Base-by-base conservation (phyloP, 2,113 vertebrate species). In the Pungitius pungitius region DNA sequence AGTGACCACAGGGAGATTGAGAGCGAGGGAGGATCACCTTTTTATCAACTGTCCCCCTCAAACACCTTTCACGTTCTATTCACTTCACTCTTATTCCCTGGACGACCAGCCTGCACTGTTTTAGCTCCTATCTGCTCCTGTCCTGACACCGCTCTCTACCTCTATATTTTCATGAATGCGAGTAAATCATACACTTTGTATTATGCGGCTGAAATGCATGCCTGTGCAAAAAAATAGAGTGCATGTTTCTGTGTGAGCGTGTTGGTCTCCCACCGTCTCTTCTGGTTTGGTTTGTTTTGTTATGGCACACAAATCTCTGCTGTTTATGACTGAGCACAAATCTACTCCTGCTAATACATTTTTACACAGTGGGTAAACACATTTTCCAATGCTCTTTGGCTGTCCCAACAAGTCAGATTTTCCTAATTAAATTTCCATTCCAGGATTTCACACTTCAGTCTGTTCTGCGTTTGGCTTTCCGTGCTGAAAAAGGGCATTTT, bases 81-180 rank as follows among this genome's bases (percentile, higher is more conserved):
- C 88, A 80, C 73, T 89, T 93, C n/a, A n/a, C n/a, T 86, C 26
- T n/a, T 69, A 86, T 91, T 93, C 90, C 86, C 85, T 81, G 88
- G 85, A 75, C 89, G 87, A 88, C 45, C 75, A 66, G 80, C 49
- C 75, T 8, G 65, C 67, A 42, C 84, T 80, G 68, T 77, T 80
- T 80, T 79, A 73, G 67, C 81, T 85, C 62, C 27, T 65, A 66
- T 66, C 49, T 5, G 13, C 60, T 24, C 20, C 30, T 17, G 1
- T 63, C 56, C 56, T 49, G 20, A 59, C 33, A 62, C 56, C 72
- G 63, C 67, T 55, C 27, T 66, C 63, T 40, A 3, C 30, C 54
- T 76, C 30, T 4, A 42, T 65, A 18, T 4, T 56, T 24, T 43
- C 59, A 59, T 17, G 51, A 43, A 17, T 72, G n/a, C 15, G 12